Base-by-base conservation (phyloP, 2,888 invertebrate species). In the Ditula angustiorana region DNA sequence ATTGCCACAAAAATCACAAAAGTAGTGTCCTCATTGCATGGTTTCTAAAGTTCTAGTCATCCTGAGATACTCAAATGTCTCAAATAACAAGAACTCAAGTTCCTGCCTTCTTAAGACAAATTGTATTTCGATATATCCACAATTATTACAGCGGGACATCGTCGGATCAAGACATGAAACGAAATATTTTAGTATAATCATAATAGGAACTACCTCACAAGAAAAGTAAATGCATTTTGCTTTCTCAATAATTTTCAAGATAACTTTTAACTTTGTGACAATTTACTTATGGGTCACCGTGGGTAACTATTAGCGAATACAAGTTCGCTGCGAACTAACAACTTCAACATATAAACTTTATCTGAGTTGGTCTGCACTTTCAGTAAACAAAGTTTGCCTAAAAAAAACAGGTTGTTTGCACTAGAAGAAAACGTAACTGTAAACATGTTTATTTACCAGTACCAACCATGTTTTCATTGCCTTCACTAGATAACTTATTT, bases 261-360 rank as follows among this genome's bases (percentile, higher is more conserved):
- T 56, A 49, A 49, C 37, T 62, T 57, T 33, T 19, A 28, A 50
- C 16, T 62, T 37, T 8, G 7, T 16, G 8, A 19, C 47, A 30
- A 56, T 7, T 62, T 30, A 24, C 56, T 19, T 21, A 46, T 47
- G 21, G 30, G 46, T 24, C 35, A 19, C 8, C 53, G 49, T 50
- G 11, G 30, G 24, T 30, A 63, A 49, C 57, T 63, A 52, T 44
- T 44, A 63, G 33, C 11, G 19, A 55, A 24, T 53, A 55, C 35
- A 24, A 57, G 33, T 57, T 58, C n/a, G 26, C 37, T 13, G 49
- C 1, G 52, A 63, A 57, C 44, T 52, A 35, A 56, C 37, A 49
- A 57, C 57, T 58, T 50, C 44, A 35, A 58, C 57, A 52, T 44
- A 44, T 35, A 26, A 52, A 63, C 44, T 63, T 58, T 26, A 44